Percentiles rank a stretch among this genome's conserved stretches.
phyloP scores from a whole-genome alignment of 2,113 vertebrate genomes.

The Ochotona curzoniae region DNA sequence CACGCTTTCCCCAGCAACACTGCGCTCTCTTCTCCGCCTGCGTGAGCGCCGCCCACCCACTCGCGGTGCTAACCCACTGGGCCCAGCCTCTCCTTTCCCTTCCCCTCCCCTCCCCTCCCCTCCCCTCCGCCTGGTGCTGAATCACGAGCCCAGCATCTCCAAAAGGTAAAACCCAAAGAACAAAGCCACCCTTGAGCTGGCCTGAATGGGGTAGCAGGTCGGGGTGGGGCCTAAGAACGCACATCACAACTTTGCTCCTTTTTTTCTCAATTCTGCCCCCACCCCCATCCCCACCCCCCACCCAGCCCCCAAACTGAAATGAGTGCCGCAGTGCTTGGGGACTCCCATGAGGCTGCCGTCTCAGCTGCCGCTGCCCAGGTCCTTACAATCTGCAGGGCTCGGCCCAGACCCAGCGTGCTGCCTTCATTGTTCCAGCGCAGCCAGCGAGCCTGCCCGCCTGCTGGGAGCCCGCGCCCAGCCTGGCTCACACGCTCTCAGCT shows the following conservation, averaged over 20 bases:
- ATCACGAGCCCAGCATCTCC: slow-evolving; percentile 72
- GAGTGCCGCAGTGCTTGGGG: neutral
- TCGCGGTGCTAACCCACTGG: slow-evolving; percentile 55
- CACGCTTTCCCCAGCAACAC: slow-evolving; percentile 41
- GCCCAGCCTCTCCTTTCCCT: slow-evolving; percentile 22
- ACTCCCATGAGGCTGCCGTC: neutral
- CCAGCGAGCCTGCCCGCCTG: neutral
- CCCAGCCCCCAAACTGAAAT: neutral
- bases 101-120: slow-evolving; percentile 55
- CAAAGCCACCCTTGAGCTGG: slow-evolving; percentile 69
- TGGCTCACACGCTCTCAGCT: neutral
- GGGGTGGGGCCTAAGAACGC: slow-evolving; percentile 30
- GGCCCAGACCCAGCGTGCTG: neutral
- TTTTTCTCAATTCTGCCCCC: neutral
- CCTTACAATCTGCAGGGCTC: neutral
- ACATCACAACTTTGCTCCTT: slow-evolving; percentile 50
- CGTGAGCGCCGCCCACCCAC: slow-evolving; percentile 74
- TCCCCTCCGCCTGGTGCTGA: slow-evolving; percentile 77
- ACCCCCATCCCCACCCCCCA: neutral
- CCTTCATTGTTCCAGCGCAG: slow-evolving; percentile 64
- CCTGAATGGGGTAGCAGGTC: neutral
- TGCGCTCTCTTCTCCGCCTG: slow-evolving; percentile 40
- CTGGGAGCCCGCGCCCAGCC: neutral
- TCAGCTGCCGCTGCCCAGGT: neutral
- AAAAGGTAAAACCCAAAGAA: slow-evolving; percentile 71